A percentile compares a stretch with the other conserved stretches of the same genome.
Conservation (phyloP, 1,140 invertebrate species). For the Leguminivora glycinivorella region DNA sequence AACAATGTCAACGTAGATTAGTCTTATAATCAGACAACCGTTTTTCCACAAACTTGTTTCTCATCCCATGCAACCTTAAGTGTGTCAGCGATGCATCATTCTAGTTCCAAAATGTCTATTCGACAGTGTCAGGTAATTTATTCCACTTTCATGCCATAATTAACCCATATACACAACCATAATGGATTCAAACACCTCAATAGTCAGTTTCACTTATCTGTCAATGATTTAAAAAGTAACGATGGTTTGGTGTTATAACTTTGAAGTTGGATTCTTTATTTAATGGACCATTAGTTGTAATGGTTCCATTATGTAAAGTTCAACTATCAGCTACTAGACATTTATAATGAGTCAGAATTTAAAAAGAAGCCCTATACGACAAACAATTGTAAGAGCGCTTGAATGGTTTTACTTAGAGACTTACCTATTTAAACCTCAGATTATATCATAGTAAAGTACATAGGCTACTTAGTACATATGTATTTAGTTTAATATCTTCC, state of each 20-base stretch:
- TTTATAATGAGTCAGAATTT: background rate
- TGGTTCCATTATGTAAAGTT: background rate
- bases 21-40: background rate
- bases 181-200: constrained; percentile 11
- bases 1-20: background rate
- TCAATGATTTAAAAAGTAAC: constrained; percentile 14
- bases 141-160: constrained; percentile 17
- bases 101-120: constrained; percentile 21
- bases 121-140: constrained; percentile 18
- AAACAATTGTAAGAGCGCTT: background rate
- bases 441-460: background rate
- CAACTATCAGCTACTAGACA: background rate
- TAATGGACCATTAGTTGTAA: background rate
- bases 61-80: background rate
- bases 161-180: constrained; percentile 16
- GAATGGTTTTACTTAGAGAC: background rate
- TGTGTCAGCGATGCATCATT: constrained; percentile 26
- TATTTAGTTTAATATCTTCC: too few species aligned
- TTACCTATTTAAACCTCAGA: background rate
- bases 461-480: too few species aligned
- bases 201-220: constrained; percentile 4
- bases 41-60: constrained; percentile 3
- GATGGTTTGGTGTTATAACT: background rate
- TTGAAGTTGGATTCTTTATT: background rate
- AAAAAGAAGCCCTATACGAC: background rate